phyloP scores from a whole-genome alignment of 2,797 vertebrate species.

The Echiichthys vipera region DNA sequence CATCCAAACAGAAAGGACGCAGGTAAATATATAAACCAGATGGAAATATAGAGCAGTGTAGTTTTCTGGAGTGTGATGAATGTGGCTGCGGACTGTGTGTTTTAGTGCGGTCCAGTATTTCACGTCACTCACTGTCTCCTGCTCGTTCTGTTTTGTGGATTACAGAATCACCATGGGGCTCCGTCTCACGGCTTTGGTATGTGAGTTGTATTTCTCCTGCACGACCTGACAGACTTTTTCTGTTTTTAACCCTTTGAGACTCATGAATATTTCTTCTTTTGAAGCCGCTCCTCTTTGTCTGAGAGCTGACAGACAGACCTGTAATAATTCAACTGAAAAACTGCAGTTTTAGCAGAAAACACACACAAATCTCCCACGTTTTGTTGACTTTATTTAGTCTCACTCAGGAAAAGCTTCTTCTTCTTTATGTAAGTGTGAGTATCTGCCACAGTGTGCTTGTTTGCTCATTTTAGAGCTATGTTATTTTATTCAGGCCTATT shows the following conservation, averaged over 20 bases:
- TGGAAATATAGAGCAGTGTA: no score
- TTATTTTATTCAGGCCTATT: no score
- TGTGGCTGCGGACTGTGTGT: no score
- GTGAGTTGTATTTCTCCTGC: conserved; percentile 47
- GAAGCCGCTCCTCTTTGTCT: conserved; percentile 31
- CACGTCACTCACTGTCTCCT: conserved; percentile 1
- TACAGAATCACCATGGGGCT: conserved; percentile 29
- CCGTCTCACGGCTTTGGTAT: conserved; percentile 59
- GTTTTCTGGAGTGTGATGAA: no score
- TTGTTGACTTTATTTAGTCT: no score
- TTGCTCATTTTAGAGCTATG: no score
- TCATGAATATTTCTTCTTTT: conserved; percentile 44
- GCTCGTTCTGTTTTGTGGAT: conserved; percentile 44
- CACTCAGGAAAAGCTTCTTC: no score
- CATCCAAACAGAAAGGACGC: no score
- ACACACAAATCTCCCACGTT: no score
- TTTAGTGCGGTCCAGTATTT: background rate
- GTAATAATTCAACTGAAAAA: background rate
- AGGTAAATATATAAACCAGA: no score
- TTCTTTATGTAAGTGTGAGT: no score
- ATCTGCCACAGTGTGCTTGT: no score
- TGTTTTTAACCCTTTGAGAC: conserved; percentile 60
- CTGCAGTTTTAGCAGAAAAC: background rate
- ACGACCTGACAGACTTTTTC: conserved; percentile 29
- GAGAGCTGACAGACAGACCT: background rate